phyloP scores from a whole-genome alignment of 2,113 vertebrate species.

The Pitta sordida region DNA sequence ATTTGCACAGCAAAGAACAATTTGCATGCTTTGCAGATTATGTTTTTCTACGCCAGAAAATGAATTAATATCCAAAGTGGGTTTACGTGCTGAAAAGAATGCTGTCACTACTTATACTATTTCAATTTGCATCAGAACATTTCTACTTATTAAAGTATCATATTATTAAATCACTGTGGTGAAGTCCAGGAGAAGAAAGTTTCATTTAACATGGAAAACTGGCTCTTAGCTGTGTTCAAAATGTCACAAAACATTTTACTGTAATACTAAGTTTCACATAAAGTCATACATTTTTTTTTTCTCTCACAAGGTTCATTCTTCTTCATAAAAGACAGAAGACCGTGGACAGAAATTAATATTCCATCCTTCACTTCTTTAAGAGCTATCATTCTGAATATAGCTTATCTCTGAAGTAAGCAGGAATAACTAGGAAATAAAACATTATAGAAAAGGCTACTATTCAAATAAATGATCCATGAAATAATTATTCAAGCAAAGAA shows the following conservation, averaged over 20 bases:
- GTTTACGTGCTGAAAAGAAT: neutral
- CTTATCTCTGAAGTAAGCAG: neutral
- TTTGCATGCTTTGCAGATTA: neutral
- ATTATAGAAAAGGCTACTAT: neutral
- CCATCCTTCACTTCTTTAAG: neutral
- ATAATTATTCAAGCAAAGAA: slow-evolving; percentile 31
- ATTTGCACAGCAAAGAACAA: neutral
- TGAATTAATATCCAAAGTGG: neutral
- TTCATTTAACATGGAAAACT: neutral
- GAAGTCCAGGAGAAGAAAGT: neutral
- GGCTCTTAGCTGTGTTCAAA: neutral
- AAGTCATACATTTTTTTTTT: neutral
- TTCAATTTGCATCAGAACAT: neutral
- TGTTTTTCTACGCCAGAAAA: neutral
- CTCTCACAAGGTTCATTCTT: neutral
- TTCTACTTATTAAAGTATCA: neutral
- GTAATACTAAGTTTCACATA: neutral
- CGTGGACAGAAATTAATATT: neutral
- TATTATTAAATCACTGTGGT: neutral
- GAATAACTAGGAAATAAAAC: slow-evolving; percentile 29
- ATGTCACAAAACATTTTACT: neutral
- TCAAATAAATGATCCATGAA: slow-evolving; percentile 33
- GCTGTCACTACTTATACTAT: neutral
- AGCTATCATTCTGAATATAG: neutral
- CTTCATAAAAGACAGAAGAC: slow-evolving; percentile 11